Evolutionary conservation across 2,797 vertebrate species (phyloP).

Genomic region (Hyperoplus lanceolatus): DNA sequence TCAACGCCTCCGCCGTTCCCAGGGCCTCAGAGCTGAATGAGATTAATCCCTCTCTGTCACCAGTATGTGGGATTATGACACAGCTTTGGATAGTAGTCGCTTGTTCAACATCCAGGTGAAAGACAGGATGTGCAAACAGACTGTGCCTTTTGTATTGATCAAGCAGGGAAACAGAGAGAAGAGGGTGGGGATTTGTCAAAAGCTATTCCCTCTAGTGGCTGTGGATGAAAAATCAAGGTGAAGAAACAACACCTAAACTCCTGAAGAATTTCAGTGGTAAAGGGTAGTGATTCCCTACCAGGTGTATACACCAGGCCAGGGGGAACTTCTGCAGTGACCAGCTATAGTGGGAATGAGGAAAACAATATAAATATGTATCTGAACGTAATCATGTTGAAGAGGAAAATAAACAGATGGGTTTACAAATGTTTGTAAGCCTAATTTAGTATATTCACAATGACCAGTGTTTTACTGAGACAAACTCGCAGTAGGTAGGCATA

Average conservation of each 20-base stretch:
- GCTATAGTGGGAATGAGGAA: not conserved
- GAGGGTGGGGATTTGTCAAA: constrained; percentile 50
- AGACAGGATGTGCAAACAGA: constrained; percentile 46
- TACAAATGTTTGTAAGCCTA: not conserved
- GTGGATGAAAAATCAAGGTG: constrained; percentile 44
- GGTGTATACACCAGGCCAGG: not conserved
- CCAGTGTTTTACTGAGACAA: not conserved
- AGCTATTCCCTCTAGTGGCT: constrained; percentile 68
- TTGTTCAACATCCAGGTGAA: constrained; percentile 61
- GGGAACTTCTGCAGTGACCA: not conserved
- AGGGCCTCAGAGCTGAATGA: constrained; percentile 65
- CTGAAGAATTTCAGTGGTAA: not conserved
- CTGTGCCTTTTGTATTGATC: constrained; percentile 40
- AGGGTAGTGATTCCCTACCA: not conserved
- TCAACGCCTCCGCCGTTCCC: constrained; percentile 78
- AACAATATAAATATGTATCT: not conserved
- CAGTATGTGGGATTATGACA: constrained; percentile 58
- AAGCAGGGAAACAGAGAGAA: constrained; percentile 22
- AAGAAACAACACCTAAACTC: constrained; percentile 9
- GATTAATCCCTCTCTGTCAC: constrained; percentile 73
- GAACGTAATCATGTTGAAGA: not conserved
- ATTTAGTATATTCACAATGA: not conserved
- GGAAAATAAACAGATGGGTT: not conserved
- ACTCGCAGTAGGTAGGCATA: not conserved
- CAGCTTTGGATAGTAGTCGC: constrained; percentile 32